phyloP scores from a whole-genome alignment of 37 sponge, comb jelly and placozoan species.

The Ephydatia muelleri region DNA sequence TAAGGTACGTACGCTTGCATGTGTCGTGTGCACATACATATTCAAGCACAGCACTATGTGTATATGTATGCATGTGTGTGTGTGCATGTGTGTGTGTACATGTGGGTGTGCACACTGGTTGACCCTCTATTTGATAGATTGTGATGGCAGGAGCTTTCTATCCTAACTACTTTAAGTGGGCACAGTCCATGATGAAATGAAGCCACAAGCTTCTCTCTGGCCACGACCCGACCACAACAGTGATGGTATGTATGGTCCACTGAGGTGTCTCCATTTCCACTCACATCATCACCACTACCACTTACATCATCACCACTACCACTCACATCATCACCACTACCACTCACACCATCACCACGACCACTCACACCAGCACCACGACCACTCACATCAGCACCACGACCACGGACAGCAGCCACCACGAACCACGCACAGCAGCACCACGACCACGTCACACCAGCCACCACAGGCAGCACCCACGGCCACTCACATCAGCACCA shows the following conservation, averaged over 20 bases:
- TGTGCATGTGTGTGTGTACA: neutral
- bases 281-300: no score
- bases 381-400: no score
- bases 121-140: constrained; percentile 27
- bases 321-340: no score
- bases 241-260: constrained; percentile 56
- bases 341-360: no score
- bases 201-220: constrained; percentile 63
- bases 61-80: neutral
- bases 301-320: no score
- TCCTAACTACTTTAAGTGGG: constrained; percentile 83
- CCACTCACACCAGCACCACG: no score
- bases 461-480: no score
- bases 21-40: neutral
- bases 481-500: no score
- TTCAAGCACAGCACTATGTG: neutral
- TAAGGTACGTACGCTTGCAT: neutral
- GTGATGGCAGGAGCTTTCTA: constrained; percentile 89
- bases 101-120: neutral
- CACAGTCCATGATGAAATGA: constrained; percentile 55
- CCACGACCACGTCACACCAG: no score
- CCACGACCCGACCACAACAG: constrained; percentile 73
- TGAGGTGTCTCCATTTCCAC: neutral
- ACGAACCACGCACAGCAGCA: neutral
- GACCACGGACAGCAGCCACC: no score